phyloP scores from a whole-genome alignment of 64 coral and sea anemone species.

The Pachyseris speciosa region DNA sequence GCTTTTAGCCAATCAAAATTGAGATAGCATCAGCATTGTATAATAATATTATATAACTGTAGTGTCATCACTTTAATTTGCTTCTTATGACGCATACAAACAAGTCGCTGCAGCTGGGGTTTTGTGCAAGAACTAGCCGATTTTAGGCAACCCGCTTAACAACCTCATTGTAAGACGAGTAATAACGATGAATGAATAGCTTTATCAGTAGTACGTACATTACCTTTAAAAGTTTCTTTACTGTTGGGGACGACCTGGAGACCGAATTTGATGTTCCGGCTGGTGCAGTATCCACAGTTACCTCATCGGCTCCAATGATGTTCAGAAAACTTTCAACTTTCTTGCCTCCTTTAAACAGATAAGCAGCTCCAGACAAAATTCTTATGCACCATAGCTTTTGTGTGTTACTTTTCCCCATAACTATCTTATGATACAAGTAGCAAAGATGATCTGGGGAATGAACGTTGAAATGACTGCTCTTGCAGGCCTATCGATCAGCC shows the following conservation, averaged over 20 bases:
- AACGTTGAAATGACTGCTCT: neutral
- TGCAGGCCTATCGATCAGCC: too few species aligned
- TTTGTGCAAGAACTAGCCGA: too few species aligned
- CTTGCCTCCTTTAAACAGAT: constrained; percentile 6
- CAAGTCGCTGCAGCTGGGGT: too few species aligned
- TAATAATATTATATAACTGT: too few species aligned
- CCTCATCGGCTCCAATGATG: neutral
- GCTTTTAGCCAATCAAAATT: too few species aligned
- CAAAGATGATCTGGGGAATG: neutral
- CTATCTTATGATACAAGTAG: neutral
- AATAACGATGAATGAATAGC: too few species aligned
- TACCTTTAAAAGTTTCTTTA: neutral
- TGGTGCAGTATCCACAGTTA: neutral
- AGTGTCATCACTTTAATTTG: too few species aligned
- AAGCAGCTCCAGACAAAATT: neutral
- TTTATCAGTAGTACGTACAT: neutral
- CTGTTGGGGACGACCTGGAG: neutral
- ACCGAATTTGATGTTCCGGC: neutral
- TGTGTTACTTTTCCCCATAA: neutral
- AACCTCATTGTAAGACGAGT: too few species aligned
- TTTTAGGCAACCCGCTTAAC: too few species aligned
- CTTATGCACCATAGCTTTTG: neutral
- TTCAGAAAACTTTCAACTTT: neutral
- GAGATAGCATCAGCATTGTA: too few species aligned
- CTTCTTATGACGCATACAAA: too few species aligned